Base-by-base conservation (phyloP, 2,888 invertebrate species). In the Tenodera sinensis region DNA sequence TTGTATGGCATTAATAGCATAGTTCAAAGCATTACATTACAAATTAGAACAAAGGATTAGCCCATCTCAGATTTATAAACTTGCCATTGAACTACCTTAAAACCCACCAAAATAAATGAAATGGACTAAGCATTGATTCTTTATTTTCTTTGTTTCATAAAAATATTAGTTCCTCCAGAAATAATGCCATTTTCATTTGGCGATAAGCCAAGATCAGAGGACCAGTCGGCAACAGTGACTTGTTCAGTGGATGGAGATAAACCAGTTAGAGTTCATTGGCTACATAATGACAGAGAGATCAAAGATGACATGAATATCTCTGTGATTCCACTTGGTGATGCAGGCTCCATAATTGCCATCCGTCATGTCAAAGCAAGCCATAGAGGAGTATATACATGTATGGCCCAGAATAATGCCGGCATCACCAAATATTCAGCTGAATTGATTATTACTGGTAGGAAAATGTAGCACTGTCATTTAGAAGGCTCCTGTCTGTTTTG, bases 261-360 rank as follows among this genome's bases (percentile, higher is more conserved):
- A 89, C 97, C 97, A 2, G 94, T 97, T 90, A 95, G 95, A 90
- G 96, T 98, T 90, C 94, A 94, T 88, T 98, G 98, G 97, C 95
- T 92, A 91, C 95, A 97, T 91, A 96, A 97, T 91, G 94, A 94
- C 83, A 92, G 92, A 83, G 93, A 94, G 91, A 86, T 91, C 28
- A 91, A 91, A 86, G 84, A 83, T 2, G 85, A 90, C 28, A 91
- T 91, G 84, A 95, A 95, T 85, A 91, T 94, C 9, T 91, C 91
- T 83, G 81, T 90, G 28, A 86, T 89, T 81, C 89, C 89, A 90
- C 92, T 93, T 90, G 94, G 94, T 89, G 94, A 94, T 92, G 91
- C 95, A 91, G 95, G 95, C 92, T 95, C 95, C n/a, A 87, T 87
- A 27, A 82, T 87, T 82, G 83, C 95, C 92, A 96, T 96, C 93